Base-by-base conservation (phyloP, 2,113 vertebrate species). In the Seriola dumerili region DNA sequence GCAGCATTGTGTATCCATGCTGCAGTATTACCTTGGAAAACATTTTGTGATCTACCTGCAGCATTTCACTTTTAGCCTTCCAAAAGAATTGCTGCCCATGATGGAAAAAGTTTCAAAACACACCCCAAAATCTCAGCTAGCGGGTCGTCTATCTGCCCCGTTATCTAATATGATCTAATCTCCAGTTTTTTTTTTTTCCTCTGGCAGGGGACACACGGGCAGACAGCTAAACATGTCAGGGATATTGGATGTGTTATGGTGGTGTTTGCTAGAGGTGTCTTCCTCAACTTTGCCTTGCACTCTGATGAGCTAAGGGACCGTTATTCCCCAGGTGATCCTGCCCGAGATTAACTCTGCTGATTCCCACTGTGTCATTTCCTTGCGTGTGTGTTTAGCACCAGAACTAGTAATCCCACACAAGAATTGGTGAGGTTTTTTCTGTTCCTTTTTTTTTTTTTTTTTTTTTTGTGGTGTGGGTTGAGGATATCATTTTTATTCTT, bases 221-320 rank as follows among this genome's bases (percentile, higher is more conserved):
- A 91, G 83, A 80, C 68, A 32, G 83, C 76, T 63, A 46, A 72
- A 78, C 89, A 87, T 83, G 78, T 86, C 82, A 44, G 75, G 85
- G 89, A 87, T 92, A 91, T 91, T 91, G 89, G 92, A 91, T 93
- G 88, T 83, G 84, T 91, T 91, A 75, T 77, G 79, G 76, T 12
- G 86, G 23, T 83, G 76, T 92, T 91, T 90, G 81, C 88, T 90
- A 2, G 78, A 88, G 85, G 88, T 89, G 88, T 94, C 87, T 80
- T 72, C 80, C 76, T 84, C 78, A 85, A 91, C 90, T 87, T 85
- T 72, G 72, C 89, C 88, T 92, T 8, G 72, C 85, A 87, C 90
- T 90, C 73, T 91, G 92, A 94, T 92, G 89, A 93, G 92, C 87
- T 86, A 54, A 89, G 89, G 90, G 90, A 92, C 76, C n/a, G 46